phyloP scores from a whole-genome alignment of 2,797 vertebrate genomes.

The Coendou prehensilis region DNA sequence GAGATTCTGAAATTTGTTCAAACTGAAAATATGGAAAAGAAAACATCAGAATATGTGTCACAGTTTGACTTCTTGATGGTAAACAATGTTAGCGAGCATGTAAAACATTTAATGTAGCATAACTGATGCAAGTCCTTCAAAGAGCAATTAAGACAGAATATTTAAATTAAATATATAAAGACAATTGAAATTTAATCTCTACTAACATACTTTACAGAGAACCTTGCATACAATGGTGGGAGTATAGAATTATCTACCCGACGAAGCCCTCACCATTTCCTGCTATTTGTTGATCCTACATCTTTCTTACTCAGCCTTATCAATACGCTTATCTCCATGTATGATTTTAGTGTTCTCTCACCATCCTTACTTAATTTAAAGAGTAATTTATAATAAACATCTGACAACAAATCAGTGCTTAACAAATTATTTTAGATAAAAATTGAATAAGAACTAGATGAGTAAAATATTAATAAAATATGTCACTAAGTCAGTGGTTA shows the following conservation, averaged over 20 bases:
- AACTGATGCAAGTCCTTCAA: not conserved
- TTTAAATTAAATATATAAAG: not conserved
- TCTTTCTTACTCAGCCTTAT: not conserved
- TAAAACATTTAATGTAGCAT: not conserved
- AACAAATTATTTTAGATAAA: not conserved
- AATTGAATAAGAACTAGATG: not conserved
- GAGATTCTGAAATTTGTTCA: not conserved
- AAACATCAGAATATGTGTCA: not conserved
- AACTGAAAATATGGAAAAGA: not conserved
- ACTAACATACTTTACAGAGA: not conserved
- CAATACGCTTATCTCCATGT: not conserved
- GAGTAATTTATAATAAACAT: constrained; percentile 1
- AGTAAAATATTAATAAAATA: not conserved
- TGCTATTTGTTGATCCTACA: not conserved
- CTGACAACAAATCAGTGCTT: not conserved
- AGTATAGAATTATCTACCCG: not conserved
- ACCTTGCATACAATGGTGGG: not conserved
- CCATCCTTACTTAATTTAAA: not conserved
- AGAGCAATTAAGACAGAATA: not conserved
- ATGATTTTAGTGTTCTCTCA: not conserved
- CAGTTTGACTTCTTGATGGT: not conserved
- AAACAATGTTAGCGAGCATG: not conserved
- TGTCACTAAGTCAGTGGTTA: not conserved
- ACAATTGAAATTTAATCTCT: not conserved
- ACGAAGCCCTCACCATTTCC: not conserved